These are phyloP conservation scores for Sarcophaga bullata DNA, from an alignment of 1,140 invertebrate genomes.

Conservation along the genomic window DNA sequence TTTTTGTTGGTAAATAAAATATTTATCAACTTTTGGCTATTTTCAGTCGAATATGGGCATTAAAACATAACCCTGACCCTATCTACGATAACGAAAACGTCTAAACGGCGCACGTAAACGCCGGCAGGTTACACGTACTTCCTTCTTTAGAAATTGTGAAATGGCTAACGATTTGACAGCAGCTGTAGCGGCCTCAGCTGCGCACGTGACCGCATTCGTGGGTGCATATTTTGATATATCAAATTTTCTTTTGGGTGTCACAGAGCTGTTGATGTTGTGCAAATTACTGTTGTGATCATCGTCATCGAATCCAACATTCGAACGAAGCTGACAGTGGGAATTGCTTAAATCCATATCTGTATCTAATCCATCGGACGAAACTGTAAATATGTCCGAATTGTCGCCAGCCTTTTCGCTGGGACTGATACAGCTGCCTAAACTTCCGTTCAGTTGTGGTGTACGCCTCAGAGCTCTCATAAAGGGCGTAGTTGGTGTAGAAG, in stretches of 20 bases:
- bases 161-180: conserved; percentile 61
- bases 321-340: conserved; percentile 36
- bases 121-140: conserved; percentile 60
- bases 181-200: conserved; percentile 60
- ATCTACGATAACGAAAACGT: conserved; percentile 63
- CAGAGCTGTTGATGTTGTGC: conserved; percentile 44
- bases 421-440: conserved; percentile 60
- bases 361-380: conserved; percentile 62
- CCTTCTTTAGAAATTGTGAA: conserved; percentile 63
- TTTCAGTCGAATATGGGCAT: conserved; percentile 37
- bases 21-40: background rate
- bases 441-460: conserved; percentile 58
- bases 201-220: conserved; percentile 55
- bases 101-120: conserved; percentile 62
- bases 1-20: background rate
- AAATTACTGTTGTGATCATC: conserved; percentile 43
- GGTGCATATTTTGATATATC: conserved; percentile 61
- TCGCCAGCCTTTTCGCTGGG: conserved; percentile 62
- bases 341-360: conserved; percentile 63
- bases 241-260: conserved; percentile 59
- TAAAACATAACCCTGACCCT: conserved; percentile 40
- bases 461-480: conserved; percentile 43
- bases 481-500: conserved; percentile 53
- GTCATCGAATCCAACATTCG: conserved; percentile 52
- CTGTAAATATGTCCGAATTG: conserved; percentile 63